Percentiles rank a stretch among this genome's conserved stretches.
Conservation (phyloP, 2,113 vertebrate species). For the Tretioscincus oriximinensis region DNA sequence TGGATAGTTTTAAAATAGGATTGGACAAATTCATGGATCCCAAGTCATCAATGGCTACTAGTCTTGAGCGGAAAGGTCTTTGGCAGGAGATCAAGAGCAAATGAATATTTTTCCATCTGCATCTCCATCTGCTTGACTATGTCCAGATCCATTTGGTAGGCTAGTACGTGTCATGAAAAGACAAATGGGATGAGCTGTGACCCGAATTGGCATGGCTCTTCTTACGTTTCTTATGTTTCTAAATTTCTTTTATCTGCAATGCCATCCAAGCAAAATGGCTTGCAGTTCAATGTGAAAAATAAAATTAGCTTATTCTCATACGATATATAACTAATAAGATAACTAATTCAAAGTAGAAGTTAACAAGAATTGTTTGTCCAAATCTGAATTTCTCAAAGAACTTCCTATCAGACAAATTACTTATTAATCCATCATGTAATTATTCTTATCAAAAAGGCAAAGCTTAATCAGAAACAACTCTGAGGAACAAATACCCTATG, state of each 20-base stretch:
- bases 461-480: background rate
- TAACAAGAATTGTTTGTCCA: background rate
- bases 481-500: background rate
- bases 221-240: background rate
- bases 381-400: background rate
- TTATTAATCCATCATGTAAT: background rate
- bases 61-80: too few relatives aligned
- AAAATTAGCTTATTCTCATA: background rate
- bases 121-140: too few relatives aligned
- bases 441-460: constrained; percentile 15
- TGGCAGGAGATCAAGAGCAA: too few relatives aligned
- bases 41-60: too few relatives aligned
- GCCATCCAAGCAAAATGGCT: background rate
- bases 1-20: too few relatives aligned
- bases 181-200: too few relatives aligned
- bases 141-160: too few relatives aligned
- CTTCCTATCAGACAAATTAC: background rate
- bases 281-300: background rate
- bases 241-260: background rate
- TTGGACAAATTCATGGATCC: too few relatives aligned
- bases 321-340: background rate
- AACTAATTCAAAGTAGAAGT: constrained; percentile 18
- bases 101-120: too few relatives aligned
- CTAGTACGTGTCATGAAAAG: too few relatives aligned
- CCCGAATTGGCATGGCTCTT: too few relatives aligned